Evolutionary conservation across 2,888 invertebrate species (phyloP), one percentile per base, ranked within the genome.

Genomic region (Erynnis tages): DNA sequence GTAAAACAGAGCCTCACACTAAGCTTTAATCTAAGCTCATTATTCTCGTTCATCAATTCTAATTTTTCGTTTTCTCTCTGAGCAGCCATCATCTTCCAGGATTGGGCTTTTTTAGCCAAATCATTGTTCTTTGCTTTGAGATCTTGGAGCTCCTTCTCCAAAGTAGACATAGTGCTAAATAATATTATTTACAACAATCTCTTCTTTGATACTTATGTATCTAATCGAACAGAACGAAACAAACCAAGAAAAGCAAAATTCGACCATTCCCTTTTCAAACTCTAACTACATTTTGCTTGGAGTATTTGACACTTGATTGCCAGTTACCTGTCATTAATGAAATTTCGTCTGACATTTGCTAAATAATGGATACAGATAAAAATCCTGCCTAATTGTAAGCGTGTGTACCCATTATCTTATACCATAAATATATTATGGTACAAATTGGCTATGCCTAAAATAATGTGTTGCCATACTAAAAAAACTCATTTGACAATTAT

Each of bases 11-110:
- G 35, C 71, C 87, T 78, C 69, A 90, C 90, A 57, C 79, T 82
- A 4, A 84, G 60, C 69, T 84, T 81, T n/a, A 86, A 62, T 35
- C 82, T 71, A 29, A 89, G 60, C 34, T 87, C 85, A 57, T 83
- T 87, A 14, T 72, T 74, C 68, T 90, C 88, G 47, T 81, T 87
- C 73, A 85, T 80, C 7, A 89, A 64, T 7, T 76, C 76, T 1
- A 86, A 58, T 59, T 85, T 88, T 35, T 90, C 87, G 49, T 77
- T 78, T 21, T 87, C 85, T 19, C 69, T 71, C 54, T 82, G 78
- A 11, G 76, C 82, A 6, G 82, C 81, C 25, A 74, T 71, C 69
- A 85, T 73, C 65, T 85, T 87, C 82, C 79, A 86, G 63, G 73
- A 73, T 46, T 90, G 88, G 4, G 83, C 73, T 57, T 79, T 79